phyloP scores from a whole-genome alignment of 1,140 invertebrate species.

The Whitmania pigra region DNA sequence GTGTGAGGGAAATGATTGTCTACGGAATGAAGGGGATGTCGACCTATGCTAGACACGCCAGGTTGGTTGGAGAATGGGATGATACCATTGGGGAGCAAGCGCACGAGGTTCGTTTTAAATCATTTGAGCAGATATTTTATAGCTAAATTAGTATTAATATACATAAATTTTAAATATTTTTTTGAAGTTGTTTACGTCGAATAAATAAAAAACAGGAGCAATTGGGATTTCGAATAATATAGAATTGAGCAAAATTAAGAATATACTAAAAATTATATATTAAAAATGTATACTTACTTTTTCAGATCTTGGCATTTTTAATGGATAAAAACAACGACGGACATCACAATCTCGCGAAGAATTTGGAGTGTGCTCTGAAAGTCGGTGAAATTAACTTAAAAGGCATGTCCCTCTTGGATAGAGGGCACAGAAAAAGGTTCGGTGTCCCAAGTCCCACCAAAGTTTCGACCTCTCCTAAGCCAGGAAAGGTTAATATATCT shows the following conservation, averaged over 20 bases:
- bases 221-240: not conserved
- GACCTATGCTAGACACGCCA: constrained; percentile 28
- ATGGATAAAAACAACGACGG: constrained; percentile 21
- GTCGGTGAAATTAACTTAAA: constrained; percentile 29
- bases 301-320: constrained; percentile 28
- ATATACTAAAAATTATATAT: no score
- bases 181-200: not conserved
- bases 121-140: not conserved
- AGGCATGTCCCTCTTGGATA: constrained; percentile 29
- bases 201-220: not conserved
- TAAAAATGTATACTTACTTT: not conserved
- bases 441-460: constrained; percentile 26
- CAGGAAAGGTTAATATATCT: constrained; percentile 26
- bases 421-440: constrained; percentile 28
- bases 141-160: not conserved
- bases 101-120: constrained; percentile 23
- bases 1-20: constrained; percentile 29
- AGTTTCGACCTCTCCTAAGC: constrained; percentile 25
- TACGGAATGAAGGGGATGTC: constrained; percentile 30
- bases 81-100: constrained; percentile 25
- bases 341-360: constrained; percentile 25
- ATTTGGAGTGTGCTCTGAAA: constrained; percentile 27
- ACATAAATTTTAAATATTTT: constrained; percentile 4
- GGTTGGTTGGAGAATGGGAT: constrained; percentile 26
- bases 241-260: not conserved